These are phyloP conservation scores for Lethenteron camtschaticum DNA, from an alignment of 2,113 vertebrate genomes.

Conservation along the genomic window DNA sequence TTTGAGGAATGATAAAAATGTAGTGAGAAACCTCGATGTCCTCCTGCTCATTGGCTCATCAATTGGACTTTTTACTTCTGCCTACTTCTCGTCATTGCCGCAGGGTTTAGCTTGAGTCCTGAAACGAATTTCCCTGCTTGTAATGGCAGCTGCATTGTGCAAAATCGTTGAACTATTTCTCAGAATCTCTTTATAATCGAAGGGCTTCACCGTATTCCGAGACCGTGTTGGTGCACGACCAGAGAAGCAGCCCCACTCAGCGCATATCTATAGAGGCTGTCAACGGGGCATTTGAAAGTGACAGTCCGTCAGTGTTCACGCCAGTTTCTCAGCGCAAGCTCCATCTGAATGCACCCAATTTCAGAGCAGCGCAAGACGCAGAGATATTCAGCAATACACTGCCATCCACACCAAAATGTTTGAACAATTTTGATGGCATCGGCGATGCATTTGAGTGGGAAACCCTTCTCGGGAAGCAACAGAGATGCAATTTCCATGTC, in stretches of 20 bases:
- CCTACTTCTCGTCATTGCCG: constrained; percentile 66
- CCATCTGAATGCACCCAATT: neutral
- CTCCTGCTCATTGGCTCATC: constrained; percentile 60
- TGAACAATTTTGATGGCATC: too few relatives aligned
- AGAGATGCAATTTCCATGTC: too few relatives aligned
- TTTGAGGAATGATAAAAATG: constrained; percentile 50
- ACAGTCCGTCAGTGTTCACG: neutral
- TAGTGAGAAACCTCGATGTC: constrained; percentile 61
- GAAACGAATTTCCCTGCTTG: constrained; percentile 24
- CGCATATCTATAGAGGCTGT: neutral
- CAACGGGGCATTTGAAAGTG: constrained; percentile 8
- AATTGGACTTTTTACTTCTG: constrained; percentile 58
- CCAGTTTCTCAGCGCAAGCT: neutral
- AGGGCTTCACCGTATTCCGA: constrained; percentile 39
- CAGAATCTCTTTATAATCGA: constrained; percentile 81
- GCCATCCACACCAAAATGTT: too few relatives aligned
- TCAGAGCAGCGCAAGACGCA: too few relatives aligned
- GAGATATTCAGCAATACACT: too few relatives aligned
- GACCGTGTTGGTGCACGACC: constrained; percentile 3
- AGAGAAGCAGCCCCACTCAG: neutral
- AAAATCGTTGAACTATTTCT: constrained; percentile 56
- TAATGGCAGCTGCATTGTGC: constrained; percentile 38
- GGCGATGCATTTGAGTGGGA: too few relatives aligned
- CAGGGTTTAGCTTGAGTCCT: constrained; percentile 26
- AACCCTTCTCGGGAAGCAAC: too few relatives aligned